A percentile compares a stretch with the other conserved stretches of the same genome.
These are phyloP conservation scores for Morphnarchus princeps DNA, from an alignment of 2,113 vertebrate genomes.

Conservation along the genomic window DNA sequence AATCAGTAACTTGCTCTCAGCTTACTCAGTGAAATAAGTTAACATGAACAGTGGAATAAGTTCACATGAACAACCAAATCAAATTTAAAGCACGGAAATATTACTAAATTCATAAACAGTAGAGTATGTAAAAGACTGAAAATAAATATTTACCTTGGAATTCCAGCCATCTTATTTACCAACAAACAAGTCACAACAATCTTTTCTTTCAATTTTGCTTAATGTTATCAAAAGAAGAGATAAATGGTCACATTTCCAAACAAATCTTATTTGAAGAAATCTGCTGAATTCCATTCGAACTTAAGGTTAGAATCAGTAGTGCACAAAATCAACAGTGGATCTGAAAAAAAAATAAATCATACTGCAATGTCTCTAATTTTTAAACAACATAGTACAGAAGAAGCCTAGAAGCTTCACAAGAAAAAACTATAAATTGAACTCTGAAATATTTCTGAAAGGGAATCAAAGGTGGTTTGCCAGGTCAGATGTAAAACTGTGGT, in stretches of 20 bases:
- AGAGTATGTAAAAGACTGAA: background rate
- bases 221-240: background rate
- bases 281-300: background rate
- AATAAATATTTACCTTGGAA: background rate
- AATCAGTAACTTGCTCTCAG: background rate
- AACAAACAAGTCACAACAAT: background rate
- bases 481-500: background rate
- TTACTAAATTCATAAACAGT: background rate
- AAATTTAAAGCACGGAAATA: background rate
- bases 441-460: background rate
- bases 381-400: background rate
- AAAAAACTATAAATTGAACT: background rate
- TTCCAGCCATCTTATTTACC: background rate
- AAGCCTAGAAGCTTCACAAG: background rate
- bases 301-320: background rate
- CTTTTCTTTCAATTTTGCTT: background rate
- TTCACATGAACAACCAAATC: background rate
- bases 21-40: background rate
- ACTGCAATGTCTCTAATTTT: background rate
- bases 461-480: background rate
- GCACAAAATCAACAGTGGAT: background rate
- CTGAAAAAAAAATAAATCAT: background rate
- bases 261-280: background rate
- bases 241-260: background rate
- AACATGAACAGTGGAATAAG: background rate